Evolutionary conservation across 2,113 vertebrate species (phyloP), one percentile per base, ranked within the genome.

Genomic region (Urocynchramus pylzowi): DNA sequence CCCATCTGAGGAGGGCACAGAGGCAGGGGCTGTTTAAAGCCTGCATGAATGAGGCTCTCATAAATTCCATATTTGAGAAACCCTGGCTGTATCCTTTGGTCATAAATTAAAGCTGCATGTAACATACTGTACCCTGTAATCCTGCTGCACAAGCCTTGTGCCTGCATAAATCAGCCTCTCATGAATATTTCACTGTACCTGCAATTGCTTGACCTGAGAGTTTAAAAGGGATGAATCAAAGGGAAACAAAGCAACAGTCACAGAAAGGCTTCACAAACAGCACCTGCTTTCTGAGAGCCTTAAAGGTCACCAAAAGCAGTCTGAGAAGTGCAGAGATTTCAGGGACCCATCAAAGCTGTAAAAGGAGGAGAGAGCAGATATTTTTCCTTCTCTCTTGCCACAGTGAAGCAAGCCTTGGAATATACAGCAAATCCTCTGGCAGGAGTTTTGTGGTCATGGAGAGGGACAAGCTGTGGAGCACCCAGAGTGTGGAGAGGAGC

Each of bases 141-240:
- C 71, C 84, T 11, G 2, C 63, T 31, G 73, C 92, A 65, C 87
- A 68, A 64, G 75, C 89, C 89, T 73, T 69, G 87, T 44, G 94
- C 90, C 92, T 84, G 77, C 82, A 94, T 95, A 96, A 95, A 92
- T 94, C 94, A 93, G 82, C 86, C 70, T 93, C 86, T 74, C 93
- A 90, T 96, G 71, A 91, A 93, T 96, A 95, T 91, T 90, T 88
- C 80, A 74, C 92, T 85, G 71, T 92, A 90, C 87, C 93, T 95
- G 84, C 87, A 49, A 79, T 87, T 56, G 71, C 82, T 79, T 76
- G 90, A 75, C 87, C 93, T 12, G 4, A 31, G 28, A 27, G 59
- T 18, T 91, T 26, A 23, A 37, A 73, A 71, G 53, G 56, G 61
- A 71, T 57, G 84, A 94, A 95, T 90, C 87, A 78, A 60, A 57